Conservation (phyloP, 1,140 invertebrate genomes). For the Atta texana region DNA sequence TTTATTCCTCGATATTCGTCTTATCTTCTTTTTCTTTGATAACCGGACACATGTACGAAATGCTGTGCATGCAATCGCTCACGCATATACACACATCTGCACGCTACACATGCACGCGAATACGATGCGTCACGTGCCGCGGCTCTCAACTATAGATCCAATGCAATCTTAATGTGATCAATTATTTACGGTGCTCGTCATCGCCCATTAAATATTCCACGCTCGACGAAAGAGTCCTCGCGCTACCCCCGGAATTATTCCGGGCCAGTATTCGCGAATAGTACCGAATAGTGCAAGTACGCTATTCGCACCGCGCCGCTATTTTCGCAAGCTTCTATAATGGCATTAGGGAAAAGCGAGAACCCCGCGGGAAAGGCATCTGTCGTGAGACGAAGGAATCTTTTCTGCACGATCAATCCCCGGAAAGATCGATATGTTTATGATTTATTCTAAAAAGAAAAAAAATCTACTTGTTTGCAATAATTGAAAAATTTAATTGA, state of each 20-base stretch:
- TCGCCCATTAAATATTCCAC: slow-evolving; percentile 62
- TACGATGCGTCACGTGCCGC: slow-evolving; percentile 60
- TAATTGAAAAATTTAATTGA: too few species aligned
- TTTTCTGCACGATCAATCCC: slow-evolving; percentile 17
- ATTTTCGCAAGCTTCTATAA: slow-evolving; percentile 45
- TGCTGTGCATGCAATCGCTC: slow-evolving; percentile 9
- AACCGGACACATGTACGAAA: slow-evolving; percentile 35
- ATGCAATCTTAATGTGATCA: slow-evolving; percentile 64
- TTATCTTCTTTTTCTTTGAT: slow-evolving; percentile 58
- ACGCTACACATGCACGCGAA: neutral
- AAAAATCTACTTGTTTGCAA: too few species aligned
- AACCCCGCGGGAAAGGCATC: slow-evolving; percentile 41
- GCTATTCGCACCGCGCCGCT: slow-evolving; percentile 32
- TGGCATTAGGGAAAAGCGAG: slow-evolving; percentile 32
- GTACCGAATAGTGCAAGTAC: slow-evolving; percentile 21
- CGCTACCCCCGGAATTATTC: slow-evolving; percentile 60
- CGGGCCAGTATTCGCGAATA: slow-evolving; percentile 58
- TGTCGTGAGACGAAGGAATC: slow-evolving; percentile 38
- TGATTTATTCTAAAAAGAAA: too few species aligned
- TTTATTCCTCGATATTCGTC: slow-evolving; percentile 52
- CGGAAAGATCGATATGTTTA: neutral
- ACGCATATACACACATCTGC: neutral
- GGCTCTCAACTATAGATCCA: slow-evolving; percentile 63
- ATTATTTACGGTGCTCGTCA: slow-evolving; percentile 61
- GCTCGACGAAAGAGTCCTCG: slow-evolving; percentile 61